Conservation (phyloP, 2,888 invertebrate species). For the Drosophila yooni region DNA sequence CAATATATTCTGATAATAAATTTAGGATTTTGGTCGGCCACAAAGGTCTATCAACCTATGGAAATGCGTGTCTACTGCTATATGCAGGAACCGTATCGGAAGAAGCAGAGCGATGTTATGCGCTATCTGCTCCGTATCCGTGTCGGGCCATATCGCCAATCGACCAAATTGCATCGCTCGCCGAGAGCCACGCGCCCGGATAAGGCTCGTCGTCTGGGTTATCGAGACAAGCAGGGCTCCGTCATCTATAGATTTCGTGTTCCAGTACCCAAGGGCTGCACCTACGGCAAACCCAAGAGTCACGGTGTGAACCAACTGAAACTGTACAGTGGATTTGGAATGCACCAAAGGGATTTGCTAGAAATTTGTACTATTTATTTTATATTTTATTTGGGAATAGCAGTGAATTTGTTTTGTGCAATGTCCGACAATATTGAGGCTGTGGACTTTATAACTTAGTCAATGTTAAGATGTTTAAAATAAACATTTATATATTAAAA, state of each 20-base stretch:
- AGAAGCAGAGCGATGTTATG: constrained; percentile 99
- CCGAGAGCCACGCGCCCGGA: constrained; percentile 98
- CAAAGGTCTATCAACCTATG: constrained; percentile 87
- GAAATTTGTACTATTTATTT: too few species aligned
- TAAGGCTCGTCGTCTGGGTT: constrained; percentile 98
- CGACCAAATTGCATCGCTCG: constrained; percentile 97
- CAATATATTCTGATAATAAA: not conserved
- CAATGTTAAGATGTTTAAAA: too few species aligned
- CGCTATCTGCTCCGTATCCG: constrained; percentile 97
- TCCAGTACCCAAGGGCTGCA: constrained; percentile 98
- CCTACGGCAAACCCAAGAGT: constrained; percentile 99
- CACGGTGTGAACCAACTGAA: constrained; percentile 99
- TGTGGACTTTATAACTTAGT: too few species aligned
- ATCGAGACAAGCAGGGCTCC: constrained; percentile 98
- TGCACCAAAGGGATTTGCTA: too few species aligned
- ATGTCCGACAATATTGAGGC: too few species aligned
- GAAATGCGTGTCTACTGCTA: constrained; percentile 99
- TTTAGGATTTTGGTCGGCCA: too few species aligned
- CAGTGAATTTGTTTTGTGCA: too few species aligned
- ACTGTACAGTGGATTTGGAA: constrained; percentile 92
- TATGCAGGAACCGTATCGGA: constrained; percentile 99
- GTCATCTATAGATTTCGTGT: constrained; percentile 99
- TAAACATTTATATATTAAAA: not conserved
- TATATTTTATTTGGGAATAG: too few species aligned
- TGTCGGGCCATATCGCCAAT: constrained; percentile 99